Evolutionary conservation across 2,888 invertebrate species (phyloP).

Genomic region (Acanthosepion pharaonis): DNA sequence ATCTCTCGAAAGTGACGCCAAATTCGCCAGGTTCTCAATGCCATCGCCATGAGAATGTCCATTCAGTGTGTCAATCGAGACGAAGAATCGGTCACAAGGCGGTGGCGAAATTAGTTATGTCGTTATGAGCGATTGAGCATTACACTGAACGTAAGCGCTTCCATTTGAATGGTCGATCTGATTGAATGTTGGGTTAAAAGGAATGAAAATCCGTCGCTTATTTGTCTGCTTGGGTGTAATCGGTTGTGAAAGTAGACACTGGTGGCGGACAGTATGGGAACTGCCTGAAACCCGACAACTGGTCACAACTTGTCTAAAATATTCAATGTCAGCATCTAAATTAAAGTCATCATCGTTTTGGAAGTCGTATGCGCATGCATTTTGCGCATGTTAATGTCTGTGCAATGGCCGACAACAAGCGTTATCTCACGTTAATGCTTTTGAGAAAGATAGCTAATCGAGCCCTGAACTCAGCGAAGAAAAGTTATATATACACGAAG

Average conservation of each 20-base stretch:
- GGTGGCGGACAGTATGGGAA: not conserved
- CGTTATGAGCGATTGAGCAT: not conserved
- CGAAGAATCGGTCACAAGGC: not conserved
- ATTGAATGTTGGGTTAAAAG: slow-evolving; percentile 2
- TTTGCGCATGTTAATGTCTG: no score
- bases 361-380: no score
- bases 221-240: not conserved
- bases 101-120: not conserved
- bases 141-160: slow-evolving; percentile 6
- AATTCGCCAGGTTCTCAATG: not conserved
- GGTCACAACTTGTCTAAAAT: not conserved
- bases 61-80: slow-evolving; percentile 2
- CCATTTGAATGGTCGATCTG: slow-evolving; percentile 13
- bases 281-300: not conserved
- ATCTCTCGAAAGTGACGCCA: not conserved
- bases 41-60: not conserved
- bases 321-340: no score
- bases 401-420: no score
- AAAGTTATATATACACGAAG: no score
- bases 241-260: not conserved
- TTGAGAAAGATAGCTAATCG: no score
- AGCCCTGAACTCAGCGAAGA: no score
- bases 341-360: no score
- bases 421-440: no score
- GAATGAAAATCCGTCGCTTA: not conserved